phyloP scores from a whole-genome alignment of 1,140 invertebrate species.

The Procambarus virginalis region DNA sequence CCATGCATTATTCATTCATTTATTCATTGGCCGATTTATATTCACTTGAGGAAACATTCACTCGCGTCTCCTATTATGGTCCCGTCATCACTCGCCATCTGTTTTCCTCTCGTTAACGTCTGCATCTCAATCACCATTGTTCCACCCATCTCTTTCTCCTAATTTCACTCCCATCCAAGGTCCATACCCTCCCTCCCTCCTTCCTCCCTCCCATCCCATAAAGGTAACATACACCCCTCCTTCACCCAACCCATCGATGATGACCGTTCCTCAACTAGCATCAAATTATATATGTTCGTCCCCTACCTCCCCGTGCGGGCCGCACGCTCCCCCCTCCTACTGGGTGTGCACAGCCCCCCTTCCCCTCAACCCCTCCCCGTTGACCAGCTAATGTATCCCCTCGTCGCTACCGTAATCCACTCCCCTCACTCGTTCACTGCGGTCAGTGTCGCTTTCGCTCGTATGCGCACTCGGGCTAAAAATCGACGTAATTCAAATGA shows the following conservation, averaged over 20 bases:
- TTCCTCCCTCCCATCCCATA: neutral
- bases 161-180: neutral
- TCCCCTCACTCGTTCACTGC: no score
- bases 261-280: conserved; percentile 33
- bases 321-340: no score
- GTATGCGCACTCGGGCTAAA: no score
- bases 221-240: no score
- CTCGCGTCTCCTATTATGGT: neutral
- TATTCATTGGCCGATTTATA: neutral
- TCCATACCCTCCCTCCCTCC: neutral
- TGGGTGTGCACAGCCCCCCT: no score
- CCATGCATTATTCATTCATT: neutral
- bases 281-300: conserved; percentile 1
- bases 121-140: no score
- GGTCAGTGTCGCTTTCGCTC: no score
- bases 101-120: neutral
- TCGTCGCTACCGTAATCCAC: no score
- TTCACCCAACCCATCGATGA: neutral
- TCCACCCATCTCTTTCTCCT: neutral
- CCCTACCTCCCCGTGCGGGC: no score
- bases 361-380: no score
- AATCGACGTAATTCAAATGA: no score
- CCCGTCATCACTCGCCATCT: neutral
- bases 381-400: no score
- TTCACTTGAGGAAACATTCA: neutral